Percentiles rank a stretch among this genome's conserved stretches.
These are phyloP conservation scores for Schizaphis graminum DNA, from an alignment of 2,888 invertebrate species.

Conservation along the genomic window DNA sequence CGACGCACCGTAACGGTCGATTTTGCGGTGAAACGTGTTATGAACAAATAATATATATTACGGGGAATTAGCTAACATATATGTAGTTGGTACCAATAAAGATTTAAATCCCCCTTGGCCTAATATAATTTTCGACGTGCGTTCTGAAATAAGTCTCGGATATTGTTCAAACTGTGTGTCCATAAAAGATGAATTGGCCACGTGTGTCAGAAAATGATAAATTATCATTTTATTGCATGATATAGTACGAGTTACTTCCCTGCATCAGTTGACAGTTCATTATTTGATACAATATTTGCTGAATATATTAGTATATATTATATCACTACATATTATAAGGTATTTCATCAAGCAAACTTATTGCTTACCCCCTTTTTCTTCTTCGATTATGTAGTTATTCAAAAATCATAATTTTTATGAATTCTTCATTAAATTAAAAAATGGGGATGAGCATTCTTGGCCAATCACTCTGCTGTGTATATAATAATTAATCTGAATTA, in stretches of 20 bases:
- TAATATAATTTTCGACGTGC: neutral
- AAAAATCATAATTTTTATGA: no score
- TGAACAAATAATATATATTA: neutral
- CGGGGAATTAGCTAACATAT: neutral
- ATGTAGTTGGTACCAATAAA: neutral
- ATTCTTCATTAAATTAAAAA: no score
- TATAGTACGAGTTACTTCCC: neutral
- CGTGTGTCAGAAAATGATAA: neutral
- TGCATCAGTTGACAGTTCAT: neutral
- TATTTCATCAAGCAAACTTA: no score
- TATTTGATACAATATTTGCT: neutral
- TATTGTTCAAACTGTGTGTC: neutral
- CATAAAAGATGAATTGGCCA: neutral
- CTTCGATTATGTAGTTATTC: no score
- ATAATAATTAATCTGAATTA: no score
- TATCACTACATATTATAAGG: no score
- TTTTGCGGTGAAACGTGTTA: constrained; percentile 4
- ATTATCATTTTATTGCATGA: neutral
- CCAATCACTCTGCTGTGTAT: no score
- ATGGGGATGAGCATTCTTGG: no score
- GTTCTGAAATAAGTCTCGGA: neutral
- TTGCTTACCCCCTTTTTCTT: no score
- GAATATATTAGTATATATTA: no score
- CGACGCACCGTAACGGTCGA: neutral
- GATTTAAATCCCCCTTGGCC: neutral